phyloP scores from a whole-genome alignment of 37 sponge, comb jelly and placozoan species.

The Halichondria panicea region DNA sequence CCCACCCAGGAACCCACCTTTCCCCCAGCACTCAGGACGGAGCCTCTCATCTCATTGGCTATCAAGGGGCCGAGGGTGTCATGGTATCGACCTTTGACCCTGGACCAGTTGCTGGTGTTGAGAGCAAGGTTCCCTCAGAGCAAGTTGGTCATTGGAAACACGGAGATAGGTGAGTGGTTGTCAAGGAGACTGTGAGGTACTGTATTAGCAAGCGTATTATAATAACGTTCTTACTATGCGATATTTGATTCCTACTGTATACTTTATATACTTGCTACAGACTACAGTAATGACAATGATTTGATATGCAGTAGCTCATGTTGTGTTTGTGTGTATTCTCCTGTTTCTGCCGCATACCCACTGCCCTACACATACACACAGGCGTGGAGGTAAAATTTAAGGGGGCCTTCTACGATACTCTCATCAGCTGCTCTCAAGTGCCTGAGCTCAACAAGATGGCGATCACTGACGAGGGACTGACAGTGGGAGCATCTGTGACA shows the following conservation, averaged over 20 bases:
- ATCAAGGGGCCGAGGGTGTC: conserved; percentile 49
- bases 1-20: conserved; percentile 86
- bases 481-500: conserved; percentile 77
- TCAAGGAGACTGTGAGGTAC: no score
- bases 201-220: no score
- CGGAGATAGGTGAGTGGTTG: conserved; percentile 75
- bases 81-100: conserved; percentile 74
- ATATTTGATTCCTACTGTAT: no score
- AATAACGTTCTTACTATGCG: no score
- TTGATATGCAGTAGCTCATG: no score
- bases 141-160: conserved; percentile 71
- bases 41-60: conserved; percentile 27
- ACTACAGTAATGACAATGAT: no score
- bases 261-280: no score
- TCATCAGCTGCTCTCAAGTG: conserved; percentile 57
- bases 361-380: no score
- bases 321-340: no score
- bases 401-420: conserved; percentile 54
- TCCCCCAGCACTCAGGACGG: conserved; percentile 68
- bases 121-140: conserved; percentile 54
- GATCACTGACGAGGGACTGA: conserved; percentile 59
- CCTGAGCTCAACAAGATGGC: conserved; percentile 68
- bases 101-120: conserved; percentile 64
- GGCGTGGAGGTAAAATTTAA: conserved; percentile 80
- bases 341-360: no score